Percentiles rank a stretch among this genome's conserved stretches.
These are phyloP conservation scores for Rhaphigaster nebulosa DNA, from an alignment of 2,888 invertebrate genomes.

Conservation along the genomic window DNA sequence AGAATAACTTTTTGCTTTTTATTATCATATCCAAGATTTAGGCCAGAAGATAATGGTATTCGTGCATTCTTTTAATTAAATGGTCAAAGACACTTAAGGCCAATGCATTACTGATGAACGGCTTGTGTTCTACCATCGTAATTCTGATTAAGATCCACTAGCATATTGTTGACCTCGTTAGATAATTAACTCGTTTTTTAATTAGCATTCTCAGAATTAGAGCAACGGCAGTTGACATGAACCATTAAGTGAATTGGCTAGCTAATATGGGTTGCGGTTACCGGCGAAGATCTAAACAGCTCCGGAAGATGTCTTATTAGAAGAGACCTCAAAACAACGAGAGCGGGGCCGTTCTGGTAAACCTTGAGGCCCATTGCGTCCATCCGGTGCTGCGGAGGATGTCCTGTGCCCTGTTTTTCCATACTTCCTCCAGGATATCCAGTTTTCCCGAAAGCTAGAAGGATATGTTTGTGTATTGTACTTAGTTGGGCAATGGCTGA, in stretches of 20 bases:
- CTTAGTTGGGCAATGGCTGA: not conserved
- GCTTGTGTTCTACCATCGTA: not conserved
- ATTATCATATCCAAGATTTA: not conserved
- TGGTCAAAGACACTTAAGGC: not conserved
- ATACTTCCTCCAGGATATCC: conserved; percentile 19
- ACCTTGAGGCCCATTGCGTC: conserved; percentile 7
- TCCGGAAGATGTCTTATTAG: conserved; percentile 14
- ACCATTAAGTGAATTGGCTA: not conserved
- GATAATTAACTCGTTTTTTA: not conserved
- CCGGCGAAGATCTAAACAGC: not conserved
- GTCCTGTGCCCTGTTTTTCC: conserved; percentile 26
- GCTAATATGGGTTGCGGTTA: not conserved
- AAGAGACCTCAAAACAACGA: not conserved
- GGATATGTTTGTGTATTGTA: not conserved
- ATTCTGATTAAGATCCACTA: not conserved
- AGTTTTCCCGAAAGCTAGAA: not conserved
- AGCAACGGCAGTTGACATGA: not conserved
- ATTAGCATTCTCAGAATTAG: not conserved
- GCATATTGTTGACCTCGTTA: not conserved
- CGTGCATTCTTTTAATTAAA: not conserved
- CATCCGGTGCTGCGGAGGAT: conserved; percentile 36
- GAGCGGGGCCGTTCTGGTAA: not conserved
- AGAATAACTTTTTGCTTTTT: not conserved
- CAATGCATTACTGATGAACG: not conserved
- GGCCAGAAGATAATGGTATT: not conserved